Evolutionary conservation across 2,888 invertebrate genomes (phyloP).

Genomic region (Amblyteles armatorius): DNA sequence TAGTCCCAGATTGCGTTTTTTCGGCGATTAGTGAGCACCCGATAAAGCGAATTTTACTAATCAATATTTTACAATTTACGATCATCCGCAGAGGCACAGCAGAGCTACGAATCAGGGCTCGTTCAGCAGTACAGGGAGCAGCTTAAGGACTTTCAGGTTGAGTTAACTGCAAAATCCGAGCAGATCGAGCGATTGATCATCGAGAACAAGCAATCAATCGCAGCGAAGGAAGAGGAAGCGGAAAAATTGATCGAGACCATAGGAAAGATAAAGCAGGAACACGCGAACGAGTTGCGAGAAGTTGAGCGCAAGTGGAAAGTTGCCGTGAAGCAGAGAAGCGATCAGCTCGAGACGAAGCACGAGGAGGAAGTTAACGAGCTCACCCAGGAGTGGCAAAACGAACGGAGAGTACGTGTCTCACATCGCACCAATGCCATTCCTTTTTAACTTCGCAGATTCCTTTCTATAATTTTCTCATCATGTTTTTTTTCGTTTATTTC

Average conservation of each 20-base stretch:
- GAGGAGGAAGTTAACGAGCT: conserved; percentile 79
- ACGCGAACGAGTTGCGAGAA: conserved; percentile 79
- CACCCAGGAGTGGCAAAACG: conserved; percentile 83
- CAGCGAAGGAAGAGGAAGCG: conserved; percentile 76
- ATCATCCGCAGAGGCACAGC: conserved; percentile 77
- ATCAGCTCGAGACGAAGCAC: conserved; percentile 78
- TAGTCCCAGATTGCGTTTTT: too few relatives aligned
- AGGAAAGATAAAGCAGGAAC: conserved; percentile 75
- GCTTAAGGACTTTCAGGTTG: conserved; percentile 81
- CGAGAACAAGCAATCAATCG: conserved; percentile 74
- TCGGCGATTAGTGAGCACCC: too few relatives aligned
- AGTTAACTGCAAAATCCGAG: conserved; percentile 81
- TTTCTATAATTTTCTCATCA: conserved; percentile 39
- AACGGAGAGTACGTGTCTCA: conserved; percentile 80
- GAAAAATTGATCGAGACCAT: conserved; percentile 74
- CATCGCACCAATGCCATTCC: not conserved
- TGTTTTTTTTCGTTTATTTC: conserved; percentile 28
- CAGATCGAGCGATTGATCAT: conserved; percentile 79
- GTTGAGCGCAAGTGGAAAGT: conserved; percentile 82
- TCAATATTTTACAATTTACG: conserved; percentile 18
- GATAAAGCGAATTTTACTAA: not conserved
- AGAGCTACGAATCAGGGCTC: conserved; percentile 80
- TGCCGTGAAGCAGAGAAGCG: conserved; percentile 76
- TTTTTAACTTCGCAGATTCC: not conserved
- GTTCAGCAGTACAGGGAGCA: conserved; percentile 82